A percentile compares a stretch with the other conserved stretches of the same genome.
Conservation (phyloP, 2,797 vertebrate species). For the Danio tinwini region DNA sequence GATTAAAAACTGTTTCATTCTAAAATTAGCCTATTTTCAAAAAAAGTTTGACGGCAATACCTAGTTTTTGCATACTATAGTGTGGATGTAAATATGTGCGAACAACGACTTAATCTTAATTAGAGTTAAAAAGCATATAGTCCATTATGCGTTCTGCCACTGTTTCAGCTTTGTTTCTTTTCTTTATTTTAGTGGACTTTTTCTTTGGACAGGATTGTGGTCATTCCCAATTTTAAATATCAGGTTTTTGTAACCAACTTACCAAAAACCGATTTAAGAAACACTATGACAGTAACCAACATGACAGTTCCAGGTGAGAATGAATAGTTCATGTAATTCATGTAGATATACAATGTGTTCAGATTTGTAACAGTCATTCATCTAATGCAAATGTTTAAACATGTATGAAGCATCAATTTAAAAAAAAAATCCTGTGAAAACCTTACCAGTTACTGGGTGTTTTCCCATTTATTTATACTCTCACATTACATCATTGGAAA, state of each 20-base stretch:
- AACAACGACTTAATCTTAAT: too few relatives aligned
- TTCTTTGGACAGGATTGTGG: constrained; percentile 66
- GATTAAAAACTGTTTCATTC: too few relatives aligned
- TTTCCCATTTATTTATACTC: too few relatives aligned
- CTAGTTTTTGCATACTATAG: too few relatives aligned
- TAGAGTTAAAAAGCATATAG: background rate
- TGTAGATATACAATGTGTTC: background rate
- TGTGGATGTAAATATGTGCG: too few relatives aligned
- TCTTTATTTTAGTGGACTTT: constrained; percentile 72
- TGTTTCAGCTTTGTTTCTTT: background rate
- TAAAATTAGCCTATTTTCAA: too few relatives aligned
- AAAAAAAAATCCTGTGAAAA: too few relatives aligned
- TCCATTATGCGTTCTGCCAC: background rate
- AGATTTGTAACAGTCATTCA: background rate
- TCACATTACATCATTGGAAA: too few relatives aligned
- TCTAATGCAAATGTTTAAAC: too few relatives aligned
- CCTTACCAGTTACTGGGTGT: too few relatives aligned
- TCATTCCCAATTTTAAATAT: constrained; percentile 69
- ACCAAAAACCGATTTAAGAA: constrained; percentile 62
- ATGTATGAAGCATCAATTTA: too few relatives aligned
- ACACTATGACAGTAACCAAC: background rate
- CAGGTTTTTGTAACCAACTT: constrained; percentile 69
- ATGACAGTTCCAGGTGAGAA: constrained; percentile 70
- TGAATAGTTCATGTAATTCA: background rate
- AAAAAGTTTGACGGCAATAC: too few relatives aligned